A percentile compares a stretch with the other conserved stretches of the same genome.
Conservation (phyloP, 2,888 invertebrate species). For the Neoitamus cyanurus region DNA sequence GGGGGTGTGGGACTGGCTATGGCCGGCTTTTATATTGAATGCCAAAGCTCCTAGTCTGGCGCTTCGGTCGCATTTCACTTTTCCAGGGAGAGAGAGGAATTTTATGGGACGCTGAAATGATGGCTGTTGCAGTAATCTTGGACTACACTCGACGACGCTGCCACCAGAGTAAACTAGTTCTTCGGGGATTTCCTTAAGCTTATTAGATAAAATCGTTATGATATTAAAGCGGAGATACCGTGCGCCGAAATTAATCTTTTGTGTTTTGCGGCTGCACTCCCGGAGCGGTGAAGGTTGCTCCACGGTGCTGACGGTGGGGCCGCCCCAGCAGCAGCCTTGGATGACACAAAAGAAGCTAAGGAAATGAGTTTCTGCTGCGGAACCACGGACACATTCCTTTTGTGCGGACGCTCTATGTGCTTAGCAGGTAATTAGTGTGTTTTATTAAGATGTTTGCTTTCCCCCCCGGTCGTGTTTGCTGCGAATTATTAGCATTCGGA, state of each 20-base stretch:
- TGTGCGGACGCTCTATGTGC: neutral
- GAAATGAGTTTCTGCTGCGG: neutral
- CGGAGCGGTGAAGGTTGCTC: neutral
- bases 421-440: conserved; percentile 1
- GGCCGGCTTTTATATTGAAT: neutral
- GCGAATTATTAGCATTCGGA: neutral
- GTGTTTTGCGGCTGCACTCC: neutral
- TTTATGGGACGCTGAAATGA: neutral
- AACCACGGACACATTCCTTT: neutral
- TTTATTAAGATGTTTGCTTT: conserved; percentile 1
- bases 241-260: conserved; percentile 3
- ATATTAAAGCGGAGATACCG: neutral
- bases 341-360: neutral
- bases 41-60: neutral
- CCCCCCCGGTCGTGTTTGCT: neutral
- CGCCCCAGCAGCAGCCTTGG: neutral
- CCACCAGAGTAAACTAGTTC: neutral
- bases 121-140: conserved; percentile 1
- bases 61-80: neutral
- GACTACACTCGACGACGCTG: neutral
- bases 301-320: neutral
- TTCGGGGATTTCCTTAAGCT: conserved; percentile 9
- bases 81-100: neutral
- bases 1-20: neutral
- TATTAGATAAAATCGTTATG: conserved; percentile 12